Percentiles rank a stretch among this genome's conserved stretches.
These are phyloP conservation scores for Rutpela maculata DNA, from an alignment of 2,888 invertebrate genomes.

Conservation along the genomic window DNA sequence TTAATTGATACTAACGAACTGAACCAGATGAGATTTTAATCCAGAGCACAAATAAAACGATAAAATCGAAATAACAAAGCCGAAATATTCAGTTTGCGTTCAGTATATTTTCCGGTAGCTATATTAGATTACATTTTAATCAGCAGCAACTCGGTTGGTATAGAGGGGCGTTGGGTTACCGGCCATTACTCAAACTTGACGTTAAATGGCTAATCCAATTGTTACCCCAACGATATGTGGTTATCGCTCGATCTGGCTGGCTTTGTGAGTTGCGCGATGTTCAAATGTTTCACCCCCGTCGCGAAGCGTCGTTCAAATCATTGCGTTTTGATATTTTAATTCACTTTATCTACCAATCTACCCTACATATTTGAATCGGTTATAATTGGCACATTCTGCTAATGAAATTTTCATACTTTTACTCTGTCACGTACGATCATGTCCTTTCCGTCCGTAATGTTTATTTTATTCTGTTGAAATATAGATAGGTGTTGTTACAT, in stretches of 20 bases:
- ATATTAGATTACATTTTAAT: slow-evolving; percentile 77
- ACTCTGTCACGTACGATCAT: slow-evolving; percentile 48
- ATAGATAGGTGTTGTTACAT: background rate
- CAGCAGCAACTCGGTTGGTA: slow-evolving; percentile 70
- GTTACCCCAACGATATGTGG: slow-evolving; percentile 73
- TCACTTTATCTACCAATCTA: slow-evolving; percentile 44
- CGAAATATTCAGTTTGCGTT: slow-evolving; percentile 68
- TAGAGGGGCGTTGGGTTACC: slow-evolving; percentile 68
- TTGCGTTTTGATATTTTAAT: slow-evolving; percentile 67
- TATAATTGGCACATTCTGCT: slow-evolving; percentile 54
- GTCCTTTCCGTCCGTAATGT: slow-evolving; percentile 24
- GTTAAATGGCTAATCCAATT: slow-evolving; percentile 75
- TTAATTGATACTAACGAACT: slow-evolving; percentile 58
- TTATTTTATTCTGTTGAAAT: slow-evolving; percentile 5
- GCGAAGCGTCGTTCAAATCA: slow-evolving; percentile 59
- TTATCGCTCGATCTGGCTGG: slow-evolving; percentile 71
- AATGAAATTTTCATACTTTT: slow-evolving; percentile 56
- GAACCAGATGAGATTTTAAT: slow-evolving; percentile 69
- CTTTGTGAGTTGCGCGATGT: slow-evolving; percentile 58
- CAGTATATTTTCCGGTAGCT: slow-evolving; percentile 72
- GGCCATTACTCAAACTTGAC: slow-evolving; percentile 75
- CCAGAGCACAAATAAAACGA: slow-evolving; percentile 65
- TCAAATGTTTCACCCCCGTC: slow-evolving; percentile 53
- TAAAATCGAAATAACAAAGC: slow-evolving; percentile 67
- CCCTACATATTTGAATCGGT: slow-evolving; percentile 46